Evolutionary conservation across 92 coral and sea anemone genomes (phyloP).

Genomic region (Nematostella vectensis): DNA sequence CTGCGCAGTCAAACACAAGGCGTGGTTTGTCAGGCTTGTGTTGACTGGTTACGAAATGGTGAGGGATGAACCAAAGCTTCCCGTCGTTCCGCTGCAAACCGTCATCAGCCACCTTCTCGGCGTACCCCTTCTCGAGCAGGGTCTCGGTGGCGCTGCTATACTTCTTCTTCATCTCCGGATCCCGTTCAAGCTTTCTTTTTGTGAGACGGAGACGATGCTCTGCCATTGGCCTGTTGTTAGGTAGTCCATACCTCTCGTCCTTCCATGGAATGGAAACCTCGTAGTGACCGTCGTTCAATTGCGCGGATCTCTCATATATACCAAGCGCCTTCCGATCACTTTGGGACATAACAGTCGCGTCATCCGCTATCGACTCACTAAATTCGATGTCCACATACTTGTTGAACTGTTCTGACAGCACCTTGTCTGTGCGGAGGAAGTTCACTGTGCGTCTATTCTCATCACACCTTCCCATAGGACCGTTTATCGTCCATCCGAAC

Average conservation of each 20-base stretch:
- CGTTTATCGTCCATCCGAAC: constrained; percentile 56
- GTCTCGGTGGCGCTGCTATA: constrained; percentile 16
- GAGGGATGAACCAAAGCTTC: constrained; percentile 32
- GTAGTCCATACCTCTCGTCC: constrained; percentile 13
- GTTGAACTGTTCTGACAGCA: constrained; percentile 22
- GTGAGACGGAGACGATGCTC: constrained; percentile 22
- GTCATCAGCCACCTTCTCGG: constrained; percentile 12
- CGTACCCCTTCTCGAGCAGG: constrained; percentile 34
- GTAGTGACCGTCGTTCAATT: constrained; percentile 26
- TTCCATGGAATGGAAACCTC: constrained; percentile 48
- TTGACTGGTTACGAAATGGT: constrained; percentile 30
- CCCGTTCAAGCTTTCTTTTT: constrained; percentile 14
- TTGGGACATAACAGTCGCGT: constrained; percentile 16
- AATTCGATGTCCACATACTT: constrained; percentile 41
- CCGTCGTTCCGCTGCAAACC: constrained; percentile 12
- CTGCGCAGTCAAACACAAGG: constrained; percentile 38
- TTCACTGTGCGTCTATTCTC: constrained; percentile 5
- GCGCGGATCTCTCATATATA: constrained; percentile 13
- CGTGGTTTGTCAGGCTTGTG: constrained; percentile 42
- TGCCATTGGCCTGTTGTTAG: constrained; percentile 40
- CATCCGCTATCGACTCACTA: constrained; percentile 22
- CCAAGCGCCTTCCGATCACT: constrained; percentile 26
- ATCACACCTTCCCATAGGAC: constrained; percentile 41
- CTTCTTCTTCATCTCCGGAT: constrained; percentile 5
- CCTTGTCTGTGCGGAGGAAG: constrained; percentile 10